These are phyloP conservation scores for Enteromius viviparus DNA, from an alignment of 2,797 vertebrate genomes.

Conservation along the genomic window DNA sequence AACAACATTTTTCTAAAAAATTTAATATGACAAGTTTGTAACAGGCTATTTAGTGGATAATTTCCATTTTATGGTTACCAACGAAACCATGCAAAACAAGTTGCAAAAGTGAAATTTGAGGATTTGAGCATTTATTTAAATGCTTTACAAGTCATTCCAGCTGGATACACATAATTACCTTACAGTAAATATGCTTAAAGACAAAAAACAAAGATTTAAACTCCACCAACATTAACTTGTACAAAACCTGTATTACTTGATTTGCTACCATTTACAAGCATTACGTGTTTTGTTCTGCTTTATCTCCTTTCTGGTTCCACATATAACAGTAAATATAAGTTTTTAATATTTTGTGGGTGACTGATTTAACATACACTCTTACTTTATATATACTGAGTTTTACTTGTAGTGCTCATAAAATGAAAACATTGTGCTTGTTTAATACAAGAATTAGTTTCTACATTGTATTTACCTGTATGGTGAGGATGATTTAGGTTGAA, in stretches of 20 bases:
- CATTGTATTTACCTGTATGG: conserved; percentile 71
- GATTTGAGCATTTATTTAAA: background rate
- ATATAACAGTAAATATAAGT: background rate
- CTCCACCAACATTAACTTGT: background rate
- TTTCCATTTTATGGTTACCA: background rate
- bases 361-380: background rate
- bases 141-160: background rate
- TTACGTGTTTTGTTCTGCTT: background rate
- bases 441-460: background rate
- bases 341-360: no score
- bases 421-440: background rate
- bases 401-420: background rate
- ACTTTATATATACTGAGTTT: no score
- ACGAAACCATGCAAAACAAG: background rate
- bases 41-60: background rate
- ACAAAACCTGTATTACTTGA: background rate
- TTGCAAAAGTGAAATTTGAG: background rate
- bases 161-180: background rate
- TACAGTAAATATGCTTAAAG: background rate
- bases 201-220: background rate
- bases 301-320: background rate
- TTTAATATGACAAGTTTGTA: background rate
- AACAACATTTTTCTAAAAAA: background rate
- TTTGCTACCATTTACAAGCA: background rate
- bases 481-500: conserved; percentile 80